Base-by-base conservation (phyloP, 2,888 invertebrate genomes). In the Netelia inedita region DNA sequence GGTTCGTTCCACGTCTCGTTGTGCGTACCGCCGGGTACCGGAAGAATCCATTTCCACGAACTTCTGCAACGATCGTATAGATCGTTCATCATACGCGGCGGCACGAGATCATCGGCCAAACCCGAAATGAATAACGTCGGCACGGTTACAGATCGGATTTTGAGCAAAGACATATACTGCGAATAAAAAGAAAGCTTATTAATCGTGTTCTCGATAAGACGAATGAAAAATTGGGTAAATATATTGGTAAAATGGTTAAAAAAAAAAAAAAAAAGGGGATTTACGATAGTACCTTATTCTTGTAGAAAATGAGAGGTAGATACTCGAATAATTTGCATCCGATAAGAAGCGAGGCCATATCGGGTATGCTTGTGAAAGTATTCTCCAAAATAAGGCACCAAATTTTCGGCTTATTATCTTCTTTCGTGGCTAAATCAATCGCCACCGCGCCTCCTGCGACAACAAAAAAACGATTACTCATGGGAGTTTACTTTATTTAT, bases 1-100 rank as follows among this genome's bases (percentile, higher is more conserved):
- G 96, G 96, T 89, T 97, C 96, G 83, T 97, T 97, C 98, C 98
- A 99, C 0, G 98, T 99, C 93, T 99, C 98, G 91, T 99, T 98
- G 94, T 99, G 99, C 0, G 98, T 97, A 1, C 99, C 99, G 21
- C 96, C 96, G 1, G 96, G 95, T 93, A 98, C 95, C 90, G 97
- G 96, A 23, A 96, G 94, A 63, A 98, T 94, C 87, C 97, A 96
- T 94, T 98, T 98, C 89, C 96, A 95, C 23, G 95, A 94, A 85
- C 98, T 97, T 46, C 96, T 96, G 92, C 98, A 98, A 65, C 95
- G 94, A 88, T 96, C 95, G 92, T 97, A 97, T 74, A 99, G 94
- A 83, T 96, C 96, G 85, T 96, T 95, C 96, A 98, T 98, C 98
- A 99, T 99, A 72, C 95, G 94, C 1, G 98, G 98, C 69, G 99